Evolutionary conservation across 2,797 vertebrate genomes (phyloP), one percentile per base, ranked within the genome.

Genomic region (Fratercula arctica): DNA sequence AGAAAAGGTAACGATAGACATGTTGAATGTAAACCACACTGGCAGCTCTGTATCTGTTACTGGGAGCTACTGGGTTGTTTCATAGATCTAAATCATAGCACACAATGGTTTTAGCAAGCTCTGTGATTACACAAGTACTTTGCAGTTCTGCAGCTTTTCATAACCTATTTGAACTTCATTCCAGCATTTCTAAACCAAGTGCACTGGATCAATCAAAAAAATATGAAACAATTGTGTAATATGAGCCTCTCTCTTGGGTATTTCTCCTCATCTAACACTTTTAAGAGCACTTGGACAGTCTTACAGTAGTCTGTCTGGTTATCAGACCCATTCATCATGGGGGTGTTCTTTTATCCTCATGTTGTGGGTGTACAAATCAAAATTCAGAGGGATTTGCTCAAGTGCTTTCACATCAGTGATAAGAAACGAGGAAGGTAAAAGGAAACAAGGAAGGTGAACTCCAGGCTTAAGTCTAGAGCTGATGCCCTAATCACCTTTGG

Each of bases 1-100:
- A 72, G 37, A 39, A 84, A n/a, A 68, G 4, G 17, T 46, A 72
- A 46, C 0, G 0, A 31, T 4, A 28, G 2, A 9, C 26, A 39
- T 7, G 15, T 45, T 60, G 64, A 77, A 74, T 18, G 19, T 33
- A 66, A 69, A 35, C 17, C 6, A 13, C 12, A 11, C 19, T 35
- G 7, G 39, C 25, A 67, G 24, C 8, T 60, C 29, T 33, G 4
- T 31, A 26, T 39, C 35, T 68, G 37, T 53, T 85, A n/a, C 14
- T 70, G n/a, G 29, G 19, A 93, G 11, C 9, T 72, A 19, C 41
- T 61, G 46, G 6, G 16, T 6, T 69, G 7, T 80, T 83, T 61
- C 60, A 39, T 10, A n/a, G n/a, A n/a, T 51, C 35, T 68, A 46
- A 13, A 24, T 39, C 4, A 2, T 16, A n/a, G 26, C 5, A 86